Percentiles rank a stretch among this genome's conserved stretches.
Evolutionary conservation across 2,113 vertebrate species (phyloP).

Genomic region (Tyrannus savana): DNA sequence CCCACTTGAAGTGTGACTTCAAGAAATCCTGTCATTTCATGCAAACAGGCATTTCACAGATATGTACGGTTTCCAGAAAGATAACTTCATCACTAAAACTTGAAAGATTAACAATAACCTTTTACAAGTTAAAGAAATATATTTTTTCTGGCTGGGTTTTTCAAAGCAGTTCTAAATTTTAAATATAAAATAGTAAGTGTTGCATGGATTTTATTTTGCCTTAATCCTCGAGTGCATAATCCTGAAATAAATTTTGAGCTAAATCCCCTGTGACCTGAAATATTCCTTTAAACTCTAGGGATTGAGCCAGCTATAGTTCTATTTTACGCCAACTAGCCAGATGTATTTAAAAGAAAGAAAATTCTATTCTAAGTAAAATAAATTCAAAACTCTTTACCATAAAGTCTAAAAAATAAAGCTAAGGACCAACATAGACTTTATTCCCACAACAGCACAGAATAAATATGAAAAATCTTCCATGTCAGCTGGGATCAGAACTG

Average conservation of each 20-base stretch:
- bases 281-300: constrained; percentile 53
- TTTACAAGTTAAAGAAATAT: neutral
- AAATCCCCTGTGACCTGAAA: constrained; percentile 37
- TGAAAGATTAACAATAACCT: neutral
- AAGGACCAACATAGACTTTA: neutral
- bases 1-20: neutral
- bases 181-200: constrained; percentile 11
- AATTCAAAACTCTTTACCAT: constrained; percentile 49
- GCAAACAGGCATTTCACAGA: neutral
- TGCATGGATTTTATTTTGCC: constrained; percentile 31
- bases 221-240: constrained; percentile 42
- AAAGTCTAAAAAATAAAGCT: neutral
- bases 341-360: constrained; percentile 54
- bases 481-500: neutral
- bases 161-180: constrained; percentile 14
- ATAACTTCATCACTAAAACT: neutral
- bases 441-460: neutral
- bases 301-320: constrained; percentile 5
- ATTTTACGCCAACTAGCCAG: constrained; percentile 24
- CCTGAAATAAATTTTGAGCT: constrained; percentile 42
- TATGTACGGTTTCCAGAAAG: neutral
- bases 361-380: constrained; percentile 46
- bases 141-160: constrained; percentile 1
- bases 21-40: neutral
- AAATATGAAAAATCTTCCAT: neutral